Base-by-base conservation (phyloP, 2,113 vertebrate genomes). In the Phaethornis superciliosus region DNA sequence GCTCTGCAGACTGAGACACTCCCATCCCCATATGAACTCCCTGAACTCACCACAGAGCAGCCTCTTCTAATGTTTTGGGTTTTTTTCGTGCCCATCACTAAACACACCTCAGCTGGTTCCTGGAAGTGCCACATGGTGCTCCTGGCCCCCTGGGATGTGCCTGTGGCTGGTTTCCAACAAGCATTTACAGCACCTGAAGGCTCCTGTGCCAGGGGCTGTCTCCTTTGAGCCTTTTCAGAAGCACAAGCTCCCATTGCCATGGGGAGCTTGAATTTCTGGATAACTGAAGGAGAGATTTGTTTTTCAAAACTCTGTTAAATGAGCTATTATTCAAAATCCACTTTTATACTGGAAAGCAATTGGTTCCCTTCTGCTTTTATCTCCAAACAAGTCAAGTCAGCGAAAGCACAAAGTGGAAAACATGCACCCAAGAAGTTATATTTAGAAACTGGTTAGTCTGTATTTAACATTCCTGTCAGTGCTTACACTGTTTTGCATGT, bases 381-480 rank as follows among this genome's bases (percentile, higher is more conserved):
- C 95, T 96, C 44, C 30, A 85, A 92, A 93, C 81, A 55, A 87
- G 94, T 93, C 92, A 94, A 97, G 94, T 95, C 96, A 97, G 96
- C 96, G 96, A 91, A 96, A 96, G 81, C 72, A 76, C 4, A 23
- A 85, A 76, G 75, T 89, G 70, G 93, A 94, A 95, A 90, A 94
- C 96, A 96, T 71, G 88, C 90, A 89, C 82, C 93, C 81, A 81
- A 94, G 67, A 60, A 88, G 91, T 71, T 96, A 96, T 97, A 95
- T 97, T 96, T 95, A 97, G 97, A 94, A 92, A 76, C 72, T 68
- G 71, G 81, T 95, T 96, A 86, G 89, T 94, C 94, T 28, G 11
- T 96, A 94, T 95, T 96, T 96, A 92, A 90, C 93, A 97, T 98
- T 97, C 95, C 94, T 97, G 70, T 81, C 89, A 87, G 88, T 90